Evolutionary conservation across 2,113 vertebrate genomes (phyloP).

Genomic region (Onychorhynchus coronatus): DNA sequence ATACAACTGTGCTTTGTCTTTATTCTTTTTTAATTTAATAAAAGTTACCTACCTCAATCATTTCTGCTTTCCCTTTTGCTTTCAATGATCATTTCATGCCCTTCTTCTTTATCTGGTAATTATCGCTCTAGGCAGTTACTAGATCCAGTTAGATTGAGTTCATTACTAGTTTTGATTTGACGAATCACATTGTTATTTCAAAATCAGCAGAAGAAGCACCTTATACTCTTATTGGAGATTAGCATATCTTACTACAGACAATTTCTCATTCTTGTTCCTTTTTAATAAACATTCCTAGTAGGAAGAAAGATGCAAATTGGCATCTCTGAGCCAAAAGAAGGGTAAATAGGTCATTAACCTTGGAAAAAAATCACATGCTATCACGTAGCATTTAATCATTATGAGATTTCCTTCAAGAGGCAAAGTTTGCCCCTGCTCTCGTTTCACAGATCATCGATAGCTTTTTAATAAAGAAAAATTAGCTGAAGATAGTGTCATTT

Average conservation of each 20-base stretch:
- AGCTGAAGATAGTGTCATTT: conserved; percentile 3
- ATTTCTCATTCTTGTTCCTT: neutral
- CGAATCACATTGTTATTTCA: conserved; percentile 18
- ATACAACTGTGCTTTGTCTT: neutral
- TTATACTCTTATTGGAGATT: neutral
- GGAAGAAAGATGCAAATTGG: neutral
- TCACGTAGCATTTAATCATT: conserved; percentile 24
- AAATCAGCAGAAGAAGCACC: conserved; percentile 6
- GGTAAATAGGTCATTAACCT: neutral
- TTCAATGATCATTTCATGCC: conserved; percentile 11
- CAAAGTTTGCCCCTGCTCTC: neutral
- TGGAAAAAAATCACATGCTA: neutral
- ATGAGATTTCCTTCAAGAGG: neutral
- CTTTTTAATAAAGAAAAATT: conserved; percentile 62
- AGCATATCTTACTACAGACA: neutral
- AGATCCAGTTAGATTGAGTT: conserved; percentile 16
- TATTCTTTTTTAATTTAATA: conserved; percentile 15
- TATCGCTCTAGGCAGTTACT: conserved; percentile 6
- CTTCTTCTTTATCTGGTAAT: conserved; percentile 36
- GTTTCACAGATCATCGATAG: neutral
- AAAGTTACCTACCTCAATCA: neutral
- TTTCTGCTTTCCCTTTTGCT: conserved; percentile 12
- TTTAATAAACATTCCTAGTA: neutral
- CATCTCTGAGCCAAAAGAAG: neutral
- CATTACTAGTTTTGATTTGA: conserved; percentile 31